Evolutionary conservation across 2,888 invertebrate species (phyloP).

Genomic region (Idaea dimidiata): DNA sequence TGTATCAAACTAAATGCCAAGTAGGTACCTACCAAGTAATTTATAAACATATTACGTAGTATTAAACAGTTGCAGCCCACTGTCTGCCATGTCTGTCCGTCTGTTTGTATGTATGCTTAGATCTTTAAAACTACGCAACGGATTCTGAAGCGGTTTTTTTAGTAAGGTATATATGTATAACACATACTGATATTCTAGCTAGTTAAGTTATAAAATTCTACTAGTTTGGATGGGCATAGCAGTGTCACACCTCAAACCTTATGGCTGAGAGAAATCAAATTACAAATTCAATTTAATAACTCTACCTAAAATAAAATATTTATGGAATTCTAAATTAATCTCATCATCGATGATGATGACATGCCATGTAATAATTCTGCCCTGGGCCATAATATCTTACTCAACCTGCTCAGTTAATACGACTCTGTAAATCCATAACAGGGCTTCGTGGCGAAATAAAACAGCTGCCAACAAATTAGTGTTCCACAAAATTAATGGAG

Average conservation of each 20-base stretch:
- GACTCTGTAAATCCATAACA: neutral
- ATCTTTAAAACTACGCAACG: too few relatives aligned
- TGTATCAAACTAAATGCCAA: neutral
- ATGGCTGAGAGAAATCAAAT: neutral
- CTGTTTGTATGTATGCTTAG: too few relatives aligned
- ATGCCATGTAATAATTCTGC: neutral
- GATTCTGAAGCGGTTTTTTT: too few relatives aligned
- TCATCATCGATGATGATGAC: slow-evolving; percentile 33
- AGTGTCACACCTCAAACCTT: neutral
- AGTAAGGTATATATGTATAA: too few relatives aligned
- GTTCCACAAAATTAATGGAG: slow-evolving; percentile 61
- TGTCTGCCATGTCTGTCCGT: too few relatives aligned
- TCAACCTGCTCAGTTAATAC: slow-evolving; percentile 9
- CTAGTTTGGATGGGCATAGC: neutral
- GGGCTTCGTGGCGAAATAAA: slow-evolving; percentile 47
- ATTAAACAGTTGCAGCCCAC: too few relatives aligned
- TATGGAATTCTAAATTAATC: neutral
- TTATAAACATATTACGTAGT: too few relatives aligned
- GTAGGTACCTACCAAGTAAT: too few relatives aligned
- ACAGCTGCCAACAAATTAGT: slow-evolving; percentile 60
- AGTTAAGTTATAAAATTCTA: neutral
- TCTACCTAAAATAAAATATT: neutral
- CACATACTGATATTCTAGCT: too few relatives aligned
- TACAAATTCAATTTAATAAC: neutral
- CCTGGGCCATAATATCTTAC: neutral